phyloP scores from a whole-genome alignment of 2,888 invertebrate species.

The Tipula vernalis region DNA sequence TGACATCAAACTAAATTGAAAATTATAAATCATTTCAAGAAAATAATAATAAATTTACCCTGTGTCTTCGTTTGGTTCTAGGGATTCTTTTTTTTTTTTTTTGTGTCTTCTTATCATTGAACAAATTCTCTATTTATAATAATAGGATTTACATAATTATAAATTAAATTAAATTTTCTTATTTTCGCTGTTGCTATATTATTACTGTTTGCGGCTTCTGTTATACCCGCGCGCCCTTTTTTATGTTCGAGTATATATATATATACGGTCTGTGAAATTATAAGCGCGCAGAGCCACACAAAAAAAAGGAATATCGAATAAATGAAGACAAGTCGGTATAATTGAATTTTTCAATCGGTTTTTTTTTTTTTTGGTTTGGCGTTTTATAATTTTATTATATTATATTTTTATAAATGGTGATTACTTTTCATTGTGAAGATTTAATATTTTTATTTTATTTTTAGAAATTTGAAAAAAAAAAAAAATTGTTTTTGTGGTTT shows the following conservation, averaged over 20 bases:
- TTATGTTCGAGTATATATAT: background rate
- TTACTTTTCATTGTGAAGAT: background rate
- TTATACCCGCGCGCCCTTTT: background rate
- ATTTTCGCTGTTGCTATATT: background rate
- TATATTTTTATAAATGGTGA: background rate
- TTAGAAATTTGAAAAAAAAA: background rate
- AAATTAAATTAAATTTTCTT: background rate
- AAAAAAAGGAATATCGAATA: background rate
- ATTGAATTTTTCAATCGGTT: background rate
- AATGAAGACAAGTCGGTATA: background rate
- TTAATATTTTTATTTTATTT: background rate
- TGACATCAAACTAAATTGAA: background rate
- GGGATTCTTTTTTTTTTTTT: background rate
- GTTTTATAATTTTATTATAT: background rate
- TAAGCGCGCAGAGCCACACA: background rate
- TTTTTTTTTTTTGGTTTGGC: slow-evolving; percentile 4
- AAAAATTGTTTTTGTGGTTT: background rate
- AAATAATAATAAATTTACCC: background rate
- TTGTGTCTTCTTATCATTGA: background rate
- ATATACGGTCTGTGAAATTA: background rate
- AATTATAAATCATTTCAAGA: background rate
- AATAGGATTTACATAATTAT: background rate
- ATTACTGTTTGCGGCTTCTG: background rate
- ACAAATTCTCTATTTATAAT: background rate
- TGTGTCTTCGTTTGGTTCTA: background rate